Evolutionary conservation across 2,888 invertebrate species (phyloP).

Genomic region (Lithophane socia): DNA sequence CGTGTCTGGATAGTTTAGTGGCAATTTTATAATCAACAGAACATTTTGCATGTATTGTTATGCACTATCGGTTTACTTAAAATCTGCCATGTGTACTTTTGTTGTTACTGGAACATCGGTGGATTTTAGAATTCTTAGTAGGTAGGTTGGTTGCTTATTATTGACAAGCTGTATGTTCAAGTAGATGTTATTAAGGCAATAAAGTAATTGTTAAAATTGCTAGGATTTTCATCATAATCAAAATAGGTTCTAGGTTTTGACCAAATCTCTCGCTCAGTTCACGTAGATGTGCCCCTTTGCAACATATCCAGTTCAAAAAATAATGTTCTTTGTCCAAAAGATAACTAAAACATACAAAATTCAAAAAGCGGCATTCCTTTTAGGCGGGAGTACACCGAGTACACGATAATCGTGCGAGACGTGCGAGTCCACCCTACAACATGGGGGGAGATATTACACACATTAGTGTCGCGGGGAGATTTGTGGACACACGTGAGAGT

Average conservation of each 20-base stretch:
- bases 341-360: constrained; percentile 21
- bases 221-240: not conserved
- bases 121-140: not conserved
- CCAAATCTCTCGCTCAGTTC: not conserved
- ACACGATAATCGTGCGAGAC: constrained; percentile 52
- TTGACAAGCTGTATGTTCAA: not conserved
- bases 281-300: not conserved
- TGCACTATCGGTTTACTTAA: not conserved
- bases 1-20: not conserved
- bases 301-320: not conserved
- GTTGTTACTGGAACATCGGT: not conserved
- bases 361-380: constrained; percentile 28
- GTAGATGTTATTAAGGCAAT: not conserved
- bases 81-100: not conserved
- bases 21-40: not conserved
- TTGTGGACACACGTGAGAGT: constrained; percentile 62
- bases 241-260: no score
- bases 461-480: constrained; percentile 69
- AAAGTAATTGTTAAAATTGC: not conserved
- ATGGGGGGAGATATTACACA: constrained; percentile 69
- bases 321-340: not conserved
- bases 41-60: not conserved
- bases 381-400: constrained; percentile 16
- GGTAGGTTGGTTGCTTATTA: not conserved
- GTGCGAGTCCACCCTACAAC: constrained; percentile 47